Conservation (phyloP, 2,797 vertebrate genomes). For the Sciurus carolinensis region DNA sequence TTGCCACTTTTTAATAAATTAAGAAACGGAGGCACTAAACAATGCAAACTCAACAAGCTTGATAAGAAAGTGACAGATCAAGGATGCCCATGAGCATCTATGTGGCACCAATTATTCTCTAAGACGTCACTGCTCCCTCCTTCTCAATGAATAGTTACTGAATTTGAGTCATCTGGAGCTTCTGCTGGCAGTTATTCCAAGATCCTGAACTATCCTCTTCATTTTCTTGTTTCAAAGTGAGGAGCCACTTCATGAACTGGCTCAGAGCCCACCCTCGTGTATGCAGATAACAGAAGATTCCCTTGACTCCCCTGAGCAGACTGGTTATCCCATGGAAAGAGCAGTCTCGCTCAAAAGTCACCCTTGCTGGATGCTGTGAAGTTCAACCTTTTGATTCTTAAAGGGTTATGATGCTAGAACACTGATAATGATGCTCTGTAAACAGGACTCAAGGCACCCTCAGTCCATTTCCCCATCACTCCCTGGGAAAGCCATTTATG, state of each 20-base stretch:
- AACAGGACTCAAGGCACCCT: not conserved
- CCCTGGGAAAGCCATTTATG: not conserved
- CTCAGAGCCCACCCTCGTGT: not conserved
- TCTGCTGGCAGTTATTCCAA: not conserved
- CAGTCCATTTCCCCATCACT: not conserved
- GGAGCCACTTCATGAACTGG: not conserved
- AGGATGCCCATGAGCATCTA: not conserved
- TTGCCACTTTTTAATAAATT: not conserved
- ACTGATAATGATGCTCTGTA: not conserved
- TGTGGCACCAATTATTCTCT: not conserved
- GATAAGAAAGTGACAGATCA: not conserved
- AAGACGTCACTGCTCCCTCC: not conserved
- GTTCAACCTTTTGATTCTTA: conserved; percentile 19
- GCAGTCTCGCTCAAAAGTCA: not conserved
- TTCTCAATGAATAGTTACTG: not conserved
- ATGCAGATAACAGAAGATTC: not conserved
- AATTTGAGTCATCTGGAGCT: not conserved
- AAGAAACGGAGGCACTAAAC: not conserved
- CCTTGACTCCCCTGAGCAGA: not conserved
- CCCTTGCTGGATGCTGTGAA: not conserved
- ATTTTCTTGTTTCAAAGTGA: not conserved
- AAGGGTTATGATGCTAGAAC: not conserved
- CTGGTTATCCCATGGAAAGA: not conserved
- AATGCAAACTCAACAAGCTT: not conserved
- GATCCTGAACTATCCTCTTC: not conserved